Percentiles rank a stretch among this genome's conserved stretches.
phyloP scores from a whole-genome alignment of 2,113 vertebrate genomes.

The Sylvicapra grimmia region DNA sequence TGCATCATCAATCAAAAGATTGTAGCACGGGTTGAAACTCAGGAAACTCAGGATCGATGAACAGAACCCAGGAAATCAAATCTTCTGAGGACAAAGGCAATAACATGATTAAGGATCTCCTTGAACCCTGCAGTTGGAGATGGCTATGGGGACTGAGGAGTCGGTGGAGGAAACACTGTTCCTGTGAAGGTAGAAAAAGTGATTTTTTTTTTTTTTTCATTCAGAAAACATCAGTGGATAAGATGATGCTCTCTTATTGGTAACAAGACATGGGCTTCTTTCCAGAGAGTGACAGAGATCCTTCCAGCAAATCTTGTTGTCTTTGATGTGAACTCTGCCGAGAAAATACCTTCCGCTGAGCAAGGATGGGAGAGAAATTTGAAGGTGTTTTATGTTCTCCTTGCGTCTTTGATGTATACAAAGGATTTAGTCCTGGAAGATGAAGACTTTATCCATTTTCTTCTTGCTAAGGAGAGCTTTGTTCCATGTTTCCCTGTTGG shows the following conservation, averaged over 20 bases:
- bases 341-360: conserved; percentile 37
- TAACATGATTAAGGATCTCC: background rate
- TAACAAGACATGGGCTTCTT: conserved; percentile 56
- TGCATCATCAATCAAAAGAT: conserved; percentile 18
- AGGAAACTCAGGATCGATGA: background rate
- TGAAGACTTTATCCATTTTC: conserved; percentile 20
- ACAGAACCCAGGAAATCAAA: conserved; percentile 22
- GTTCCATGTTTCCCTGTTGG: background rate
- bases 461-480: conserved; percentile 14
- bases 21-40: background rate
- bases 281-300: conserved; percentile 41
- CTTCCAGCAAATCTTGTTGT: conserved; percentile 29
- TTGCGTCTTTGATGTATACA: conserved; percentile 46
- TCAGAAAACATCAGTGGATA: conserved; percentile 37
- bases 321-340: conserved; percentile 40
- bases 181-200: background rate
- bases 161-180: background rate
- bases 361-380: conserved; percentile 20
- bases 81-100: background rate
- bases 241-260: conserved; percentile 21
- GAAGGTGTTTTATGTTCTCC: conserved; percentile 37
- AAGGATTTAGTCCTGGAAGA: conserved; percentile 32
- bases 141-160: background rate
- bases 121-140: background rate
- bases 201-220: background rate